phyloP scores from a whole-genome alignment of 1,140 invertebrate species.

The Bombus superbus region DNA sequence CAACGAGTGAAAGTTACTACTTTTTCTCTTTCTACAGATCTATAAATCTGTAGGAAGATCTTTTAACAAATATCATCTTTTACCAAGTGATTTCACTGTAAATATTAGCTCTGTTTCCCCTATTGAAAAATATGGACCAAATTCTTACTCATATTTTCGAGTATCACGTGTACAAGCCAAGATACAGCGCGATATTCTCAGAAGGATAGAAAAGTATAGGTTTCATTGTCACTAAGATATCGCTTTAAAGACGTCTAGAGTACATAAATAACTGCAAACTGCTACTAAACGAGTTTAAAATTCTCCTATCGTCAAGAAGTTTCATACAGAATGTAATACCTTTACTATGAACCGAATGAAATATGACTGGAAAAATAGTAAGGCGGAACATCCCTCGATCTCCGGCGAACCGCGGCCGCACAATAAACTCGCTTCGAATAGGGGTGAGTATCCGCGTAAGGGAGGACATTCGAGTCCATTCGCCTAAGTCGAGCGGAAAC shows the following conservation, averaged over 20 bases:
- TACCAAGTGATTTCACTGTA: too few relatives aligned
- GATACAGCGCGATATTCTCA: too few relatives aligned
- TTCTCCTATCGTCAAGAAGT: neutral
- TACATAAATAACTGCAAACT: neutral
- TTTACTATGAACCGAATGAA: neutral
- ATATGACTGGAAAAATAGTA: slow-evolving; percentile 36
- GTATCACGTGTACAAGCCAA: too few relatives aligned
- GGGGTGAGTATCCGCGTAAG: neutral
- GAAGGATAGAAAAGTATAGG: neutral
- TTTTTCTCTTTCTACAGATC: too few relatives aligned
- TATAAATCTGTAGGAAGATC: too few relatives aligned
- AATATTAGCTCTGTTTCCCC: too few relatives aligned
- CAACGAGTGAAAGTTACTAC: too few relatives aligned
- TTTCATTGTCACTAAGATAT: neutral
- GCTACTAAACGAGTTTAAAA: neutral
- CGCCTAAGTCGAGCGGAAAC: slow-evolving; percentile 25
- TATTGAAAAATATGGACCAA: too few relatives aligned
- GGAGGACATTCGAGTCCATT: slow-evolving; percentile 7
- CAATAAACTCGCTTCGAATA: slow-evolving; percentile 24
- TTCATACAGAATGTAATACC: neutral
- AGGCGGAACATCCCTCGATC: neutral
- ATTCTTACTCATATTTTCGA: too few relatives aligned
- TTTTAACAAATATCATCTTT: too few relatives aligned
- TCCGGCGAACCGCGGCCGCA: neutral
- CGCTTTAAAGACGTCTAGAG: neutral